Base-by-base conservation (phyloP, 2,113 vertebrate species). In the Menidia beryllina region DNA sequence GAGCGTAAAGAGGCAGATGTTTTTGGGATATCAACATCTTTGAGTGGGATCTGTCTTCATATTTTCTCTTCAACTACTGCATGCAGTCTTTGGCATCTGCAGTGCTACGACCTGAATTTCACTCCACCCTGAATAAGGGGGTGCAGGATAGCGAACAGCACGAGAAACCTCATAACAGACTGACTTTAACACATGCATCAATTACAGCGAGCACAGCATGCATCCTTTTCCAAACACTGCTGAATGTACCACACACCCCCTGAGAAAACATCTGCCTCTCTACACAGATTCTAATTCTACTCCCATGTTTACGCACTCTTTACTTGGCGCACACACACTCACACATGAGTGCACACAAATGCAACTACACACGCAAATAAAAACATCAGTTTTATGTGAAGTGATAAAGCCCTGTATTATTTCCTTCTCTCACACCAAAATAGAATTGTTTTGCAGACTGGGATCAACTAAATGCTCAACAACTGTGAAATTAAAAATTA, bases 221-320 rank as follows among this genome's bases (percentile, higher is more conserved):
- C 64, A 43, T 88, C 78, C 82, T 84, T 79, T 73, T 74, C 69
- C 72, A 88, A 82, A 76, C 79, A 84, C 68, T 63, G 77, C 82
- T 85, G 86, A 86, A 77, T n/a, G 12, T 23, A 38, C 62, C 72
- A 55, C 77, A 66, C 75, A 34, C 66, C 78, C 85, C 75, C 70
- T 61, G 88, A 91, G 89, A 83, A 91, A 91, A 90, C 90, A 91
- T 88, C 90, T 92, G 92, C 78, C 69, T 79, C 64, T 55, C 51
- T 64, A 60, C 73, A 85, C 71, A 59, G 38, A 82, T 86, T 72
- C 75, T 58, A 79, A 41, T 65, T 66, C 53, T 41, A 59, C 66
- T 60, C 61, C 59, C 70, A 61, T 64, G 71, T 77, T 45, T 54
- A 50, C 51, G 68, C 23, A 21, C 1, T 11, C n/a, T n/a, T n/a